Conservation (phyloP, 2,113 vertebrate genomes). For the Centropristis striata region DNA sequence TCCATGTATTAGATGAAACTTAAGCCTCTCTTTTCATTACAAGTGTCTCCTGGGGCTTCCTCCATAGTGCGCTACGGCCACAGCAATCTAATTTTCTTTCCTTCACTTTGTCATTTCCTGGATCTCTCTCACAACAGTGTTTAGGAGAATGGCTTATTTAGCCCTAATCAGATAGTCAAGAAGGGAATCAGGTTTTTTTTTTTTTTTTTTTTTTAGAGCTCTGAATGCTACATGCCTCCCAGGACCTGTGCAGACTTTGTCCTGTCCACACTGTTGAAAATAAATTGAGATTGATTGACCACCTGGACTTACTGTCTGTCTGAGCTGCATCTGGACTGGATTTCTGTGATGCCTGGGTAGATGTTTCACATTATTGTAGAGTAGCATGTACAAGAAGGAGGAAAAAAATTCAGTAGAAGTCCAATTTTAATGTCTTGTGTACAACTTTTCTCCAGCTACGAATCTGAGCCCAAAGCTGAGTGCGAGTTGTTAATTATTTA, state of each 20-base stretch:
- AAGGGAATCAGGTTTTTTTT: conserved; percentile 6
- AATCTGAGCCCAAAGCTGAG: no score
- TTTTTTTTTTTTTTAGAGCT: no score
- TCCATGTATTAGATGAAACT: conserved; percentile 65
- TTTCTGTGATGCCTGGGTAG: background rate
- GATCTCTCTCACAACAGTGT: background rate
- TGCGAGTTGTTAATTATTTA: no score
- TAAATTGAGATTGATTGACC: background rate
- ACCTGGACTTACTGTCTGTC: background rate
- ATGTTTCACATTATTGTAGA: background rate
- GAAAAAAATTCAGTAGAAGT: no score
- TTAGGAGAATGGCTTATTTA: background rate
- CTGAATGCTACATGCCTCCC: background rate
- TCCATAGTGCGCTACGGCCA: background rate
- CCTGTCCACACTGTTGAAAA: no score
- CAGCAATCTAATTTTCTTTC: background rate
- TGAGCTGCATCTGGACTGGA: background rate
- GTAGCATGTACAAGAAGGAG: no score
- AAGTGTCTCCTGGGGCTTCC: conserved; percentile 43
- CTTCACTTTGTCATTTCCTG: background rate
- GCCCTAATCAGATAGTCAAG: background rate
- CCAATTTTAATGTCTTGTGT: no score
- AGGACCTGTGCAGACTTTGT: background rate
- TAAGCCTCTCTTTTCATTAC: conserved; percentile 74
- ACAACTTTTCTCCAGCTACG: no score